phyloP scores from a whole-genome alignment of 2,113 vertebrate genomes.

The Plotosus lineatus region DNA sequence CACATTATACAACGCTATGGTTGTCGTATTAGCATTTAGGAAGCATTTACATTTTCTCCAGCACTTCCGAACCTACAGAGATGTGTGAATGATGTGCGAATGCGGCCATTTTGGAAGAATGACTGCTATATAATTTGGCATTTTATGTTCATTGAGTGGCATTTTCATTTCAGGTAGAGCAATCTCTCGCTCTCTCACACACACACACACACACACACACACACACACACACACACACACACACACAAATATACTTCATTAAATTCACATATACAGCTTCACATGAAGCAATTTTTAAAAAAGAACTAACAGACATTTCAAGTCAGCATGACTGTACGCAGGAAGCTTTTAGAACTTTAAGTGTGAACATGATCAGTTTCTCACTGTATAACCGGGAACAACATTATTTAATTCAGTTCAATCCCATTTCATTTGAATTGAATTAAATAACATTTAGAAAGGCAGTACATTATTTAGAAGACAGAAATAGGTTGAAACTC shows the following conservation, averaged over 20 bases:
- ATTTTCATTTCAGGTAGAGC: background rate
- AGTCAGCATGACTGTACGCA: background rate
- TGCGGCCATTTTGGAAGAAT: slow-evolving; percentile 40
- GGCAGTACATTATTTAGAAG: background rate
- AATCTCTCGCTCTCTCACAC: background rate
- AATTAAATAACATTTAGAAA: background rate
- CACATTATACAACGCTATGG: background rate
- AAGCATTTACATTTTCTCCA: slow-evolving; percentile 6
- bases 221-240: background rate
- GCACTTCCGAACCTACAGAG: background rate
- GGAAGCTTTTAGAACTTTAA: background rate
- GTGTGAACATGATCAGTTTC: background rate
- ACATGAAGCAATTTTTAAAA: slow-evolving; percentile 2
- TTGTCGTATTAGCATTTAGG: background rate
- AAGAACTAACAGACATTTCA: background rate
- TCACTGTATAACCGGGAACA: background rate
- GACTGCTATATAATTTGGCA: slow-evolving; percentile 34
- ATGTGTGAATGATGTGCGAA: background rate
- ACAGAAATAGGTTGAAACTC: background rate
- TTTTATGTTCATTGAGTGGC: slow-evolving; percentile 14
- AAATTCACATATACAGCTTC: background rate
- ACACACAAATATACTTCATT: background rate
- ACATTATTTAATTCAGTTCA: too few species aligned
- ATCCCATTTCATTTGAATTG: too few species aligned
- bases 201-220: too few species aligned